Base-by-base conservation (phyloP, 2,888 invertebrate species). In the Eupithecia centaureata region DNA sequence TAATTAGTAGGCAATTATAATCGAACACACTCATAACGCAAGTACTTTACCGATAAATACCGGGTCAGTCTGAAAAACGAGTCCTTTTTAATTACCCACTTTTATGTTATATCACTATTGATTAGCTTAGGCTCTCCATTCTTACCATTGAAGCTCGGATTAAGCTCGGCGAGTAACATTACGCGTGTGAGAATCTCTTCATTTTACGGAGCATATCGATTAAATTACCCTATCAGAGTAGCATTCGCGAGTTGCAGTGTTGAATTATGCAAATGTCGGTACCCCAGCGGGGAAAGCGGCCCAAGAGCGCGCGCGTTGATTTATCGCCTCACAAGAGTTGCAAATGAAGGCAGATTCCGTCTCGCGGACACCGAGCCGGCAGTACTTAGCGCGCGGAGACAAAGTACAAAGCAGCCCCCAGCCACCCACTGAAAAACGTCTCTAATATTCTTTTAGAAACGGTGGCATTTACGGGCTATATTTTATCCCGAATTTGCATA, bases 381-480 rank as follows among this genome's bases (percentile, higher is more conserved):
- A 91, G 90, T 92, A 90, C 92, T 92, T 92, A 92, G 88, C 87
- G 83, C 85, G 86, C 86, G 88, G 91, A 92, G 92, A 92, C 92
- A 92, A 91, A 92, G 91, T 92, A 92, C 90, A 91, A 92, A 92
- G 91, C 90, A 87, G 83, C 87, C 90, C 89, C 93, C 86, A 85
- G 78, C 93, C 91, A 90, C 93, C 93, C 93, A 92, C 94, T 93
- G 93, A 92, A 94, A 93, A 94, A 93, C 93, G 94, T 92, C 93
- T 93, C 93, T 94, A 94, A 94, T 94, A 94, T 94, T 94, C 94
- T 93, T 94, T 93, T 94, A 93, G 94, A 93, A 93, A 94, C 94
- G 93, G 93, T 93, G 93, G 94, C 94, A 94, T 94, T 94, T 94
- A 94, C 94, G 93, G 93, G 94, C 94, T 94, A 94, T 94, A 94